phyloP scores from a whole-genome alignment of 2,888 invertebrate genomes.

The Acronicta leporina region DNA sequence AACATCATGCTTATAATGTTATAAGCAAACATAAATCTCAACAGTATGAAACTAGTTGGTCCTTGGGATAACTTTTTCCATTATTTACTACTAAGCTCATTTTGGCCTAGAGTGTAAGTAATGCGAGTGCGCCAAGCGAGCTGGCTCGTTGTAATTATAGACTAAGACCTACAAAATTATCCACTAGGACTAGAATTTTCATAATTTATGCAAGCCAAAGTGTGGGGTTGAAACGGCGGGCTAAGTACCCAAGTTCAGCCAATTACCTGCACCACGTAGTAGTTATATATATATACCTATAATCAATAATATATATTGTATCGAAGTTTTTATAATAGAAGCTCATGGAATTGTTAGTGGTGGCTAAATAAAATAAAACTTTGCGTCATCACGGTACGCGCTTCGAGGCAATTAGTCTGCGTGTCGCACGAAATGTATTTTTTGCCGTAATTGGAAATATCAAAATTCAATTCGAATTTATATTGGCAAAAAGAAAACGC shows the following conservation, averaged over 20 bases:
- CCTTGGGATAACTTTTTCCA: constrained; percentile 47
- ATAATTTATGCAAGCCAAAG: constrained; percentile 75
- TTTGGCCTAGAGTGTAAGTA: constrained; percentile 56
- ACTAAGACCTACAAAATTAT: constrained; percentile 69
- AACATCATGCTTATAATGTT: constrained; percentile 4
- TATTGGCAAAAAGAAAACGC: constrained; percentile 38
- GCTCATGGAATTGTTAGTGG: constrained; percentile 32
- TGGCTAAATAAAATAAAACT: constrained; percentile 42
- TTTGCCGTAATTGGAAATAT: constrained; percentile 51
- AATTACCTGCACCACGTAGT: constrained; percentile 53
- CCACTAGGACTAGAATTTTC: constrained; percentile 66
- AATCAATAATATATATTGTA: constrained; percentile 33
- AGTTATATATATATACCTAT: constrained; percentile 45
- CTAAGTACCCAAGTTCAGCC: constrained; percentile 61
- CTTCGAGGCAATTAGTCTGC: constrained; percentile 59
- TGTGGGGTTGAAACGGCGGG: constrained; percentile 65
- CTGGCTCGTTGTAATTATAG: constrained; percentile 71
- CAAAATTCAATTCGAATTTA: constrained; percentile 46
- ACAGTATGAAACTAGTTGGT: constrained; percentile 25
- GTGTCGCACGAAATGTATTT: constrained; percentile 61
- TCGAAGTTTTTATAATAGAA: constrained; percentile 11
- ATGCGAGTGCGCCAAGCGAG: constrained; percentile 50
- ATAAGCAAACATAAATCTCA: constrained; percentile 23
- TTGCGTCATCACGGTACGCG: constrained; percentile 37
- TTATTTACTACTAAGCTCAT: constrained; percentile 52